These are phyloP conservation scores for Drosophila burlai DNA, from an alignment of 1,140 invertebrate species.

Conservation along the genomic window DNA sequence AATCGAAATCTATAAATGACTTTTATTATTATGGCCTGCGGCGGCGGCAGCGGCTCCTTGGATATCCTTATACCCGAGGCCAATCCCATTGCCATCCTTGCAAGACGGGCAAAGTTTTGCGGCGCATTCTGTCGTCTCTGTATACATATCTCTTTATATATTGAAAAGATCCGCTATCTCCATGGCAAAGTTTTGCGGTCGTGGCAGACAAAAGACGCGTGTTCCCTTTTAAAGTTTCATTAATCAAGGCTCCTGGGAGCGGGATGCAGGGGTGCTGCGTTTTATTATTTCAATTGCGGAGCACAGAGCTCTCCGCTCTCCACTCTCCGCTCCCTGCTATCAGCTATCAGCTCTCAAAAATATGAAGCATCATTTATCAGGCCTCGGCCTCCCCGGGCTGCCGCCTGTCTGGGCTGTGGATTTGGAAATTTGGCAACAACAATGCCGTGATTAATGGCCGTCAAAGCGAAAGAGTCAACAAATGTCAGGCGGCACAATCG, in stretches of 20 bases:
- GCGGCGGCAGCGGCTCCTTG: constrained; percentile 51
- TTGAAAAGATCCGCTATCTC: constrained; percentile 52
- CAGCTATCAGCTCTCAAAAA: constrained; percentile 45
- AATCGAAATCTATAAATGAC: constrained; percentile 83
- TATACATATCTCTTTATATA: neutral
- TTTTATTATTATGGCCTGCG: constrained; percentile 79
- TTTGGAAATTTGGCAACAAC: constrained; percentile 77
- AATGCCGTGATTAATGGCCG: constrained; percentile 82
- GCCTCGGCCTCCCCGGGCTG: constrained; percentile 15
- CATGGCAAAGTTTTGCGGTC: constrained; percentile 64
- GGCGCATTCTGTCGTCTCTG: constrained; percentile 26
- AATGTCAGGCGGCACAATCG: constrained; percentile 64
- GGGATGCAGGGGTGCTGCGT: constrained; percentile 11
- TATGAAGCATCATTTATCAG: constrained; percentile 81
- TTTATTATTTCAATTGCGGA: constrained; percentile 80
- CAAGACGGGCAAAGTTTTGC: constrained; percentile 55
- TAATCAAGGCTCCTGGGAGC: constrained; percentile 57
- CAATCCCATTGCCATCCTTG: constrained; percentile 37
- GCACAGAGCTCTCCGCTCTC: neutral
- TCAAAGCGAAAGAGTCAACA: constrained; percentile 82
- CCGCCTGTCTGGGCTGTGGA: constrained; percentile 55
- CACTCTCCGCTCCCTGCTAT: neutral
- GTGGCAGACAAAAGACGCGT: constrained; percentile 62
- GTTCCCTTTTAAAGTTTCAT: constrained; percentile 80
- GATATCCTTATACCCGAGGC: constrained; percentile 42